These are phyloP conservation scores for Eledona agricola DNA, from an alignment of 2,888 invertebrate species.

Conservation along the genomic window DNA sequence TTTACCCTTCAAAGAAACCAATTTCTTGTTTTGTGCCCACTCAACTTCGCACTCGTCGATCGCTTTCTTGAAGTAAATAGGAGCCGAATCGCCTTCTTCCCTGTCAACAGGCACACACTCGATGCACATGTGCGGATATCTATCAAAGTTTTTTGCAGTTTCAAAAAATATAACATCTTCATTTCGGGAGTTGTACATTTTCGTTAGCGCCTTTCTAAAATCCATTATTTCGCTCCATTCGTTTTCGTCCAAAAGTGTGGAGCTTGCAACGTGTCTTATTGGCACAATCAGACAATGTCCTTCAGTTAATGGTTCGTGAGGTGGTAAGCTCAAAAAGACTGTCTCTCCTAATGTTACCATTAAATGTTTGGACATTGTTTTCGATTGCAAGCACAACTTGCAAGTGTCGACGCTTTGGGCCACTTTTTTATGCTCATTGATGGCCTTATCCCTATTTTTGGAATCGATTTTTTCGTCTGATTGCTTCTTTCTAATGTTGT, in stretches of 20 bases:
- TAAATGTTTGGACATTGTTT: slow-evolving; percentile 82
- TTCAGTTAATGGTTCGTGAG: slow-evolving; percentile 79
- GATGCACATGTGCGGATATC: slow-evolving; percentile 81
- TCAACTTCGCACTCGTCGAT: slow-evolving; percentile 93
- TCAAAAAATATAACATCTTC: slow-evolving; percentile 92
- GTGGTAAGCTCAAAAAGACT: slow-evolving; percentile 86
- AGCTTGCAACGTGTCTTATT: slow-evolving; percentile 80
- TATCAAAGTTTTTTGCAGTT: slow-evolving; percentile 76
- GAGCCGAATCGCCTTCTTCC: slow-evolving; percentile 86
- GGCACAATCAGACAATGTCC: slow-evolving; percentile 91
- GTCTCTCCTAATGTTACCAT: slow-evolving; percentile 83
- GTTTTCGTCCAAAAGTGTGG: slow-evolving; percentile 91
- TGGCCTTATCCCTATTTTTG: slow-evolving; percentile 72
- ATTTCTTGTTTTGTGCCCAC: slow-evolving; percentile 95
- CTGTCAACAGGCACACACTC: slow-evolving; percentile 89
- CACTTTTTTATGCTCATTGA: slow-evolving; percentile 76
- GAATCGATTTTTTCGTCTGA: slow-evolving; percentile 70
- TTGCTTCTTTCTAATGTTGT: slow-evolving; percentile 75
- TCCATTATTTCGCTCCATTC: slow-evolving; percentile 88
- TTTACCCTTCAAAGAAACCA: slow-evolving; percentile 74
- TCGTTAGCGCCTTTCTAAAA: slow-evolving; percentile 79
- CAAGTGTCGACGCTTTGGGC: slow-evolving; percentile 82
- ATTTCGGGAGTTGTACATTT: slow-evolving; percentile 76
- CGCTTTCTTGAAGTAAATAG: slow-evolving; percentile 98
- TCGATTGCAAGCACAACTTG: slow-evolving; percentile 82